Evolutionary conservation across 30 jellyfish, hydroid and myxozoan species (phyloP).

Genomic region (Morbakka virulenta): DNA sequence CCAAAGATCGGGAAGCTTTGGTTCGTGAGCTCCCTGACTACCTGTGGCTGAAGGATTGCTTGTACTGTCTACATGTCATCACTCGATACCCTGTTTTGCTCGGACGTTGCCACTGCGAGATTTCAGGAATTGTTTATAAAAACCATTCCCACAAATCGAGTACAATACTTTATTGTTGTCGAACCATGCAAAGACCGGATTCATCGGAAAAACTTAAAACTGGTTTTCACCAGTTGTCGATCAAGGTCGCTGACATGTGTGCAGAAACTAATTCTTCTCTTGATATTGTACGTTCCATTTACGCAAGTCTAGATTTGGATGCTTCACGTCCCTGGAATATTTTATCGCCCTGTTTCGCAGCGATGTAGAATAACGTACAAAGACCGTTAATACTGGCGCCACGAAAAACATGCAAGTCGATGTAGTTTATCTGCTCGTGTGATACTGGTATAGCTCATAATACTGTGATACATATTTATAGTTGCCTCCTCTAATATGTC

Average conservation of each 20-base stretch:
- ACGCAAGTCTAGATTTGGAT: slow-evolving; percentile 28
- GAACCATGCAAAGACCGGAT: slow-evolving; percentile 29
- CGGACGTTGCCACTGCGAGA: slow-evolving; percentile 40
- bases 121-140: slow-evolving; percentile 50
- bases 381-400: slow-evolving; percentile 41
- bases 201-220: slow-evolving; percentile 6
- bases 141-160: slow-evolving; percentile 49
- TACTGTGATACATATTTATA: slow-evolving; percentile 17
- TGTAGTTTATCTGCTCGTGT: not conserved
- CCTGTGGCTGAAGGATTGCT: slow-evolving; percentile 61
- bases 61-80: slow-evolving; percentile 45
- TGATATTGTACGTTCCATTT: slow-evolving; percentile 30
- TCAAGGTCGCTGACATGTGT: slow-evolving; percentile 39
- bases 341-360: not conserved
- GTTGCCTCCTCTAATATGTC: not conserved
- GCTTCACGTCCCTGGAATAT: slow-evolving; percentile 1
- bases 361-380: slow-evolving; percentile 28
- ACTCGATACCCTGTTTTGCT: slow-evolving; percentile 11
- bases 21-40: slow-evolving; percentile 15
- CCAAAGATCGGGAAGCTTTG: slow-evolving; percentile 3
- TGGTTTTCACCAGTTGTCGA: slow-evolving; percentile 16
- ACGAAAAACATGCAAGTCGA: slow-evolving; percentile 36
- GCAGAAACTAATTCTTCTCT: too few species aligned
- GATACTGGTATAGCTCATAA: too few species aligned
- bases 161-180: slow-evolving; percentile 41